Conservation (phyloP, 2,113 vertebrate genomes). For the Solea senegalensis region DNA sequence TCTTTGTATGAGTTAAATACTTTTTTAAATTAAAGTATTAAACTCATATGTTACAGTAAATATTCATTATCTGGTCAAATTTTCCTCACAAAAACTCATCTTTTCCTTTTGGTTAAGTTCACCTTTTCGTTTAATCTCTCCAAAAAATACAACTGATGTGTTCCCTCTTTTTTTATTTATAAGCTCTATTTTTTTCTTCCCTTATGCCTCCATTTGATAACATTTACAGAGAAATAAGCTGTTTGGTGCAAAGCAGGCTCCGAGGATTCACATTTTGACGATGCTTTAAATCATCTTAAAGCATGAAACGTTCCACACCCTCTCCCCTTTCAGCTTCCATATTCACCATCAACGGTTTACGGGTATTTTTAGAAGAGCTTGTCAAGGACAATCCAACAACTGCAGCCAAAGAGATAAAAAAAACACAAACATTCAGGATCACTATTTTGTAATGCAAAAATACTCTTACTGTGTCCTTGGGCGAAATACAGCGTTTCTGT, state of each 20-base stretch:
- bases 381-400: slow-evolving; percentile 8
- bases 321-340: background rate
- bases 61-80: too few relatives aligned
- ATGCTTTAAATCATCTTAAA: slow-evolving; percentile 51
- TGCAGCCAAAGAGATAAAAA: slow-evolving; percentile 13
- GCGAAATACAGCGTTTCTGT: too few relatives aligned
- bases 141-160: background rate
- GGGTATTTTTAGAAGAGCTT: too few relatives aligned
- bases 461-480: background rate
- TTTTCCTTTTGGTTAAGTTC: background rate
- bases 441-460: slow-evolving; percentile 11
- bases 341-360: background rate
- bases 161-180: background rate
- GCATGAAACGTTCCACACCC: slow-evolving; percentile 29
- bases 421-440: background rate
- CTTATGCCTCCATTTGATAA: too few relatives aligned
- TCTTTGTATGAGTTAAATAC: too few relatives aligned
- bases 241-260: too few relatives aligned
- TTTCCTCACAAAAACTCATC: too few relatives aligned
- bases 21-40: too few relatives aligned
- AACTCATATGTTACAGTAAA: too few relatives aligned
- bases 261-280: background rate
- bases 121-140: slow-evolving; percentile 15
- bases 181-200: slow-evolving; percentile 14
- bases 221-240: too few relatives aligned